Conservation (phyloP, 2,113 vertebrate species). For the Pteropus alecto region DNA sequence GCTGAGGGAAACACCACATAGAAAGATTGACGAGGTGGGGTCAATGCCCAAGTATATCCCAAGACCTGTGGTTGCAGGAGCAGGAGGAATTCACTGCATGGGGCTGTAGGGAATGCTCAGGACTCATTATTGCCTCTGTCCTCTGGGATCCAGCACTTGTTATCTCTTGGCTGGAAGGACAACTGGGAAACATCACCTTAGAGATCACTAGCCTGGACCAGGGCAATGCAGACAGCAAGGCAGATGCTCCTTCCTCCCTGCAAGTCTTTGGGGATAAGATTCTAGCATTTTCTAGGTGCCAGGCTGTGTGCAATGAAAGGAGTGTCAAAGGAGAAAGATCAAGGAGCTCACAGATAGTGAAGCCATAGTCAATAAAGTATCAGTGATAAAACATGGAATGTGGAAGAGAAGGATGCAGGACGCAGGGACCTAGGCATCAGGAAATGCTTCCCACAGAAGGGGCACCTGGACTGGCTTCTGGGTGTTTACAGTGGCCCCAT, state of each 20-base stretch:
- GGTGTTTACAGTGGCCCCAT: not conserved
- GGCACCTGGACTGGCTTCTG: not conserved
- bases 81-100: not conserved
- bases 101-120: not conserved
- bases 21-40: not conserved
- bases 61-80: rapidly evolving
- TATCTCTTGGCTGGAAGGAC: not conserved
- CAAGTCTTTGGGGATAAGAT: not conserved
- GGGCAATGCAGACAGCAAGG: not conserved
- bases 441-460: not conserved
- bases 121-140: not conserved
- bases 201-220: not conserved
- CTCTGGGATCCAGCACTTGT: not conserved
- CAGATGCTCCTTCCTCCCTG: not conserved
- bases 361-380: not conserved
- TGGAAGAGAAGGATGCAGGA: not conserved
- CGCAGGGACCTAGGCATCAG: not conserved
- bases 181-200: not conserved
- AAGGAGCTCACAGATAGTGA: not conserved
- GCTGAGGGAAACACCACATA: not conserved
- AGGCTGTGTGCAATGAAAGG: not conserved
- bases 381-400: not conserved
- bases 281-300: not conserved
- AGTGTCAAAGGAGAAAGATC: not conserved
- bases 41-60: not conserved